phyloP scores from a whole-genome alignment of 2,797 vertebrate genomes.

The Stomatorhinus walkeri region DNA sequence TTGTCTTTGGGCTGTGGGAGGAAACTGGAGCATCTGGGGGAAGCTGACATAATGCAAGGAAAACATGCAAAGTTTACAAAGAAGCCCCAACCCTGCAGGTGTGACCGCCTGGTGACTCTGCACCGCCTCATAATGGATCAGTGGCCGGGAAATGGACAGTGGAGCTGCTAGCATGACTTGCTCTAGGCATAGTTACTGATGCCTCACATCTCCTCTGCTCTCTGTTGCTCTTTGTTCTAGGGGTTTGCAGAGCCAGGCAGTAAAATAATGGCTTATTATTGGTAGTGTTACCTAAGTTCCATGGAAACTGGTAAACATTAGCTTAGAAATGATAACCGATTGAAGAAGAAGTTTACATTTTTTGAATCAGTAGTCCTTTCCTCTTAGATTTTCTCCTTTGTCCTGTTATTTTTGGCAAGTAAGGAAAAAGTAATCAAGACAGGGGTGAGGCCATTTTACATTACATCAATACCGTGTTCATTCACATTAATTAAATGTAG shows the following conservation, averaged over 20 bases:
- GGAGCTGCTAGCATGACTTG: background rate
- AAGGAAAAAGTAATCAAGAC: background rate
- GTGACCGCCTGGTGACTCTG: background rate
- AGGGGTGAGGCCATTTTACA: background rate
- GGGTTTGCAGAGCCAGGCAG: background rate
- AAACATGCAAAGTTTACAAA: background rate
- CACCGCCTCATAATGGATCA: background rate
- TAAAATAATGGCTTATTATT: background rate
- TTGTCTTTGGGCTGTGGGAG: background rate
- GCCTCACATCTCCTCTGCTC: background rate
- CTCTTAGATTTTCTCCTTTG: background rate
- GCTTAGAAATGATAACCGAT: background rate
- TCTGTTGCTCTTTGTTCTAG: background rate
- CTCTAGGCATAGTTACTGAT: background rate
- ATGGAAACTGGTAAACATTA: background rate
- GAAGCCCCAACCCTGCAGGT: background rate
- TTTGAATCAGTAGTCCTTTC: background rate
- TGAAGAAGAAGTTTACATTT: background rate
- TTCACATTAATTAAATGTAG: background rate
- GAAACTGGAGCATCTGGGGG: background rate
- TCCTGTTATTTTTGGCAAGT: background rate
- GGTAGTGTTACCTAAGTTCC: background rate
- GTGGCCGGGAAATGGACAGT: background rate
- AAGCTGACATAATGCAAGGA: background rate
- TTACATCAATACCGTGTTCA: background rate